Evolutionary conservation across 2,888 invertebrate species (phyloP).

Genomic region (Tipula vernalis): DNA sequence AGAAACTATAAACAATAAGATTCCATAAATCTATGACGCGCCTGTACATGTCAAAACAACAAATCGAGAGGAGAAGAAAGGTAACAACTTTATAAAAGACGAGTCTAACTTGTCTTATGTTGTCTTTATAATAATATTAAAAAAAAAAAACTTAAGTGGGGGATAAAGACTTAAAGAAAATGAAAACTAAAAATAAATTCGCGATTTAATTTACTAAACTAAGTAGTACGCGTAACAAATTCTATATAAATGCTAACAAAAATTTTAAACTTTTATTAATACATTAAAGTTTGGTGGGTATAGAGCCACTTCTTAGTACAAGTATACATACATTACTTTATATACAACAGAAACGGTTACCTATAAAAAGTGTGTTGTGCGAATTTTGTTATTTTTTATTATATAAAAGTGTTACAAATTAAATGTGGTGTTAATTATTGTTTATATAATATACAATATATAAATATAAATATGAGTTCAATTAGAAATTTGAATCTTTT

Average conservation of each 20-base stretch:
- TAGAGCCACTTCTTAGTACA: neutral
- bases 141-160: neutral
- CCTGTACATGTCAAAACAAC: neutral
- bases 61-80: neutral
- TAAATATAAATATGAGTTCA: neutral
- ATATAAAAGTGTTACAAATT: neutral
- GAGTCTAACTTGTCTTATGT: neutral
- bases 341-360: neutral
- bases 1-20: neutral
- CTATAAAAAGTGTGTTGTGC: neutral
- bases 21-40: neutral
- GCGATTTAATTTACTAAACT: neutral
- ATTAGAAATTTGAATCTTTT: neutral
- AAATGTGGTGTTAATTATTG: neutral
- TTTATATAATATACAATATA: neutral
- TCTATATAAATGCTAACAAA: neutral
- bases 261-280: neutral
- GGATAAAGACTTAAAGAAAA: neutral
- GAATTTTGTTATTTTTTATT: neutral
- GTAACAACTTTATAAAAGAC: neutral
- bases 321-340: neutral
- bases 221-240: neutral
- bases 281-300: neutral
- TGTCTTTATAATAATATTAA: neutral
- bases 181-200: neutral